Evolutionary conservation across 2,797 vertebrate genomes (phyloP).

Genomic region (Lacerta bilineata): DNA sequence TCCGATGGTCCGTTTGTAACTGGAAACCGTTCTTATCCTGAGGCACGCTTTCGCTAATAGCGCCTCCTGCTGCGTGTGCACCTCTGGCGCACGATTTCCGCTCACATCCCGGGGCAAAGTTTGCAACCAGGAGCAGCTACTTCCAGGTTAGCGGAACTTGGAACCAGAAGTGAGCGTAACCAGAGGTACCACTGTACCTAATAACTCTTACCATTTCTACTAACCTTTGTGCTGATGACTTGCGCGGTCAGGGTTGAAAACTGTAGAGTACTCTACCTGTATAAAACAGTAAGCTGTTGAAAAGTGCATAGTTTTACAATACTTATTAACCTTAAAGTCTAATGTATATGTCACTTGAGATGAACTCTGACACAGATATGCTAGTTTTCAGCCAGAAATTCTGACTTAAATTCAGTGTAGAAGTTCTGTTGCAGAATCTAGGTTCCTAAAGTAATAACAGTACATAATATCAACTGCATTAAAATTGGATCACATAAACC

Average conservation of each 20-base stretch:
- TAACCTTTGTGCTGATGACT: no score
- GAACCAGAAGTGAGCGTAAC: no score
- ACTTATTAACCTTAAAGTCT: not conserved
- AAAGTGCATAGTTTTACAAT: not conserved
- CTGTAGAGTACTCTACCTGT: not conserved
- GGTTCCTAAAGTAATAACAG: not conserved
- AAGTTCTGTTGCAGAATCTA: not conserved
- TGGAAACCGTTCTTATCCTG: no score
- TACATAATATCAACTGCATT: not conserved
- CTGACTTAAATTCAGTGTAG: not conserved
- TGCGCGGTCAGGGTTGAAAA: no score
- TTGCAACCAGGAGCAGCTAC: no score
- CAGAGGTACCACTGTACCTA: no score
- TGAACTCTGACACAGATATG: not conserved
- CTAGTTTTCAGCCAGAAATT: not conserved
- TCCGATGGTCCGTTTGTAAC: no score
- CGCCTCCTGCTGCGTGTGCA: no score
- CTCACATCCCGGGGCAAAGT: no score
- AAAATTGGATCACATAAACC: not conserved
- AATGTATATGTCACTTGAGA: not conserved
- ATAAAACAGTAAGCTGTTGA: not conserved
- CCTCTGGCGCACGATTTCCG: no score
- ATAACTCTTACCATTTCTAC: not conserved
- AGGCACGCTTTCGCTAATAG: no score
- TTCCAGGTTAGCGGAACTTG: no score